Base-by-base conservation (phyloP, 92 coral and sea anemone genomes). In the Epizoanthus stellaris region DNA sequence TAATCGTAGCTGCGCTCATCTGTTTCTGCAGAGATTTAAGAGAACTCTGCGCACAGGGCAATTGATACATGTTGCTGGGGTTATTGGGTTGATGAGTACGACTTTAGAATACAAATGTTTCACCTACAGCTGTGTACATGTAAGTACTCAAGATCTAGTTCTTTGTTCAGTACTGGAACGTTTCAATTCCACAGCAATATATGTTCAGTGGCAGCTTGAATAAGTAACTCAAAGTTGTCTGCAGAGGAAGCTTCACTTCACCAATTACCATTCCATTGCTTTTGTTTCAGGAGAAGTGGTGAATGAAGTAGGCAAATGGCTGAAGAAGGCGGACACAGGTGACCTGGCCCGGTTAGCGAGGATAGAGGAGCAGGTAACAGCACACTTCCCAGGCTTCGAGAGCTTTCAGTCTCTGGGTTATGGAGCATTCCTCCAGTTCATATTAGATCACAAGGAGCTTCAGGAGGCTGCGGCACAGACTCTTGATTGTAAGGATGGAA, bases 401-500 rank as follows among this genome's bases (percentile, higher is more conserved):
- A 67, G 80, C 72, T 95, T 95, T 69, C 82, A 69, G 62, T 86
- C 89, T 3, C 85, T 95, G 30, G 98, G 98, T 58, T 86, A 91
- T 70, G 98, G 97, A 12, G 49, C 97, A 39, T 95, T 94, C 73
- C 71, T 95, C 60, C 91, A 86, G 57, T 95, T 95, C 69, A 67
- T 95, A 39, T 76, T 93, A 40, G 83, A 87, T 13, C 83, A 95
- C 75, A 87, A 94, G 60, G 95, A 95, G 49, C 85, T 95, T 54
- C 73, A 16, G 10, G 88, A 84, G 65, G 67, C 83, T 12, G 69
- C 80, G 1, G 91, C 86, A 64, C 64, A 93, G 45, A 67, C 79
- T 23, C 82, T 90, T 42, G 88, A 84, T 56, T 25, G 34, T 38
- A 42, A 8, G 6, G 66, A 42, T 6, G 64, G 25, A 7, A 40